These are phyloP conservation scores for Heliconius hermathena DNA, from an alignment of 1,140 invertebrate species.

Conservation along the genomic window DNA sequence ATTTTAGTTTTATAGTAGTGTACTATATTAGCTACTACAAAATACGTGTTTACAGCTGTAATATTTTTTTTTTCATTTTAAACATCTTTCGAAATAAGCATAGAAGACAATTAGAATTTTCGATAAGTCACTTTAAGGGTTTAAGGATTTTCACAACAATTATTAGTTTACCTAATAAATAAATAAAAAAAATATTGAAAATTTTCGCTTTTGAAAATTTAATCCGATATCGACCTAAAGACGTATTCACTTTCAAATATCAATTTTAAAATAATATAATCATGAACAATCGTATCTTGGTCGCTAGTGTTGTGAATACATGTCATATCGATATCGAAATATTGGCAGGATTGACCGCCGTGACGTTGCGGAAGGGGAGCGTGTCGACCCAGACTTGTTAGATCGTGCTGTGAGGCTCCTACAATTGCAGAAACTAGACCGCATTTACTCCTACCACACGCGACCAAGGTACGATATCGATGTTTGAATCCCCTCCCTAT, in stretches of 20 bases:
- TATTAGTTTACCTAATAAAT: too few relatives aligned
- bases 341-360: constrained; percentile 80
- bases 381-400: constrained; percentile 73
- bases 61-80: too few relatives aligned
- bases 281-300: constrained; percentile 59
- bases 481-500: constrained; percentile 49
- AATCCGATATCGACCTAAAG: constrained; percentile 1
- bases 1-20: too few relatives aligned
- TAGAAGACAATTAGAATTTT: too few relatives aligned
- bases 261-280: neutral
- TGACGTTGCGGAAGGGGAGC: constrained; percentile 67
- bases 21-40: too few relatives aligned
- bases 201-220: too few relatives aligned
- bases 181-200: too few relatives aligned
- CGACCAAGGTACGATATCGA: constrained; percentile 81
- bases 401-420: constrained; percentile 77
- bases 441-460: constrained; percentile 80
- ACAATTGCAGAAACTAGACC: constrained; percentile 76
- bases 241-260: constrained; percentile 3
- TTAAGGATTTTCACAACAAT: too few relatives aligned
- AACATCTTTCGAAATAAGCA: too few relatives aligned
- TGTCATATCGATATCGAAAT: constrained; percentile 72
- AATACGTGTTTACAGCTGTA: too few relatives aligned
- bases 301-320: constrained; percentile 56
- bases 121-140: too few relatives aligned